Evolutionary conservation across 2,113 vertebrate genomes (phyloP).

Genomic region (Chrysemys picta): DNA sequence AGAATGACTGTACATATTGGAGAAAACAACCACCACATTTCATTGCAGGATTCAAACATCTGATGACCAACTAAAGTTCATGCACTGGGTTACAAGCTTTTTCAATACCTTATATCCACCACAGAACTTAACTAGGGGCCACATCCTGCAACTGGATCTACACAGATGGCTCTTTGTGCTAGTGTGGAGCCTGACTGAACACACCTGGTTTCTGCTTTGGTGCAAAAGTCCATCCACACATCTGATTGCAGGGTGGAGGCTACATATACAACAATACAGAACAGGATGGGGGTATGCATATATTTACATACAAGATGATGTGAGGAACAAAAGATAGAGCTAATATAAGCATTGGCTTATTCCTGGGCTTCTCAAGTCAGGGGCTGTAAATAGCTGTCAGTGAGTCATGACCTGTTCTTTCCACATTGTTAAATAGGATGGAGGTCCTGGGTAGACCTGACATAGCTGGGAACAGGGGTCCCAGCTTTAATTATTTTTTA

Average conservation of each 20-base stretch:
- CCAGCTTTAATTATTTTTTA: not conserved
- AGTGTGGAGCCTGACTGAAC: not conserved
- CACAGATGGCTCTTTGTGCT: not conserved
- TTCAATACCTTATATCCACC: not conserved
- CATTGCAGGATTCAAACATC: not conserved
- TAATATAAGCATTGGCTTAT: not conserved
- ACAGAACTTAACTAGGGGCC: not conserved
- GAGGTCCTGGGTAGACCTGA: too few relatives aligned
- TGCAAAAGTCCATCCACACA: not conserved
- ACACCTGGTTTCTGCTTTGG: accelerated
- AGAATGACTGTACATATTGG: not conserved
- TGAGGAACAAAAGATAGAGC: not conserved
- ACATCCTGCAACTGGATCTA: not conserved
- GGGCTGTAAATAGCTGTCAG: not conserved
- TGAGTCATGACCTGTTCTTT: not conserved
- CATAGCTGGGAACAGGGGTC: not conserved
- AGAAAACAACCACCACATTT: not conserved
- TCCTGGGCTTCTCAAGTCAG: not conserved
- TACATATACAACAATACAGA: not conserved
- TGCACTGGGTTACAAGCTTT: not conserved
- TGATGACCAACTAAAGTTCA: not conserved
- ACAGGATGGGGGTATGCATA: accelerated
- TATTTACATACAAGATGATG: not conserved
- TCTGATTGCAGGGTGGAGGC: not conserved
- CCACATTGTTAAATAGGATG: not conserved